Conservation (phyloP, 2,113 vertebrate species). For the Prunella himalayana region DNA sequence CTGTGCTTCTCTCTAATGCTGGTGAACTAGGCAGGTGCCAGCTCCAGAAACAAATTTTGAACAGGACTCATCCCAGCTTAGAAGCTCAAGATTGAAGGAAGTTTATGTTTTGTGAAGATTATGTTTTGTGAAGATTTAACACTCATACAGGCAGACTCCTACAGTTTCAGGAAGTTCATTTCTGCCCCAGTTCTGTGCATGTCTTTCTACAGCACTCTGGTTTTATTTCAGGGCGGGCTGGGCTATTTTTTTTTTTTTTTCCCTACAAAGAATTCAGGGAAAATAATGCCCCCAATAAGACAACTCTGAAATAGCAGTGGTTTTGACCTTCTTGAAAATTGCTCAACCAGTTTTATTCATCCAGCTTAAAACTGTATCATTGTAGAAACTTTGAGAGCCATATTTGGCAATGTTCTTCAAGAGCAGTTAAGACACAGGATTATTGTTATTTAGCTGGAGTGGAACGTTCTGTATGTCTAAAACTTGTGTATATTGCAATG, state of each 20-base stretch:
- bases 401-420: constrained; percentile 22
- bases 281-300: neutral
- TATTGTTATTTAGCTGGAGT: constrained; percentile 31
- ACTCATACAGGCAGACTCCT: neutral
- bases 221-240: neutral
- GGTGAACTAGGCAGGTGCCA: neutral
- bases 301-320: neutral
- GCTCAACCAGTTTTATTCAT: neutral
- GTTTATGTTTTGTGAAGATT: neutral
- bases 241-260: neutral
- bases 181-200: neutral
- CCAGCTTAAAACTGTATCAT: neutral
- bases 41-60: neutral
- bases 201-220: neutral
- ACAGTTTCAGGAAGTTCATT: neutral
- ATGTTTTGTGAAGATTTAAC: neutral
- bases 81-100: neutral
- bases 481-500: neutral
- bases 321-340: neutral
- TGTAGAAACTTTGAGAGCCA: neutral
- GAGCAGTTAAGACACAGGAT: neutral
- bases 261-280: neutral
- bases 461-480: neutral
- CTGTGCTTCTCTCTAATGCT: neutral
- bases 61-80: neutral